Evolutionary conservation across 2,797 vertebrate genomes (phyloP).

Genomic region (Iguana delicatissima): DNA sequence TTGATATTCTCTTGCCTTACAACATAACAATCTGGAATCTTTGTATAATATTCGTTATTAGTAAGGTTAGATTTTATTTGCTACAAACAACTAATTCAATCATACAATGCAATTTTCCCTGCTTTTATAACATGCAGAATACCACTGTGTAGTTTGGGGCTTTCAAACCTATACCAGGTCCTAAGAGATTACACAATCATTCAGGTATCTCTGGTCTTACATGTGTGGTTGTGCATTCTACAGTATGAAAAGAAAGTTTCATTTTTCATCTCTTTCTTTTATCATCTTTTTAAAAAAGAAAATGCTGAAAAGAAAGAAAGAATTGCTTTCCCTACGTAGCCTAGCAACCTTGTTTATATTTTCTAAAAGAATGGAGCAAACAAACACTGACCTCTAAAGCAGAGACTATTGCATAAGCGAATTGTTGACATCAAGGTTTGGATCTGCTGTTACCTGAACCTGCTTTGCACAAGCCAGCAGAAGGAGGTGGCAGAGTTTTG

Average conservation of each 20-base stretch:
- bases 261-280: background rate
- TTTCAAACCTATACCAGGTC: background rate
- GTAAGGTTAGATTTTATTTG: background rate
- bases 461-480: background rate
- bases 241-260: background rate
- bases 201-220: background rate
- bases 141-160: background rate
- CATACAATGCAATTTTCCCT: background rate
- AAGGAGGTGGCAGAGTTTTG: background rate
- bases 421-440: background rate
- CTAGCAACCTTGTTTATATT: constrained; percentile 33
- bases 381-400: background rate
- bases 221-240: background rate
- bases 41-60: background rate
- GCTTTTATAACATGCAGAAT: background rate
- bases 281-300: background rate
- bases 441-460: background rate
- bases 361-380: constrained; percentile 3
- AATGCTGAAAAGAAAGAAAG: no score
- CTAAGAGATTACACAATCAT: background rate
- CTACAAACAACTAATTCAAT: background rate
- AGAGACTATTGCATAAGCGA: background rate
- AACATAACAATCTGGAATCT: background rate
- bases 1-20: background rate
- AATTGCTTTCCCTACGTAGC: constrained; percentile 1